These are phyloP conservation scores for Ceryle rudis DNA, from an alignment of 2,797 vertebrate genomes.

Conservation along the genomic window DNA sequence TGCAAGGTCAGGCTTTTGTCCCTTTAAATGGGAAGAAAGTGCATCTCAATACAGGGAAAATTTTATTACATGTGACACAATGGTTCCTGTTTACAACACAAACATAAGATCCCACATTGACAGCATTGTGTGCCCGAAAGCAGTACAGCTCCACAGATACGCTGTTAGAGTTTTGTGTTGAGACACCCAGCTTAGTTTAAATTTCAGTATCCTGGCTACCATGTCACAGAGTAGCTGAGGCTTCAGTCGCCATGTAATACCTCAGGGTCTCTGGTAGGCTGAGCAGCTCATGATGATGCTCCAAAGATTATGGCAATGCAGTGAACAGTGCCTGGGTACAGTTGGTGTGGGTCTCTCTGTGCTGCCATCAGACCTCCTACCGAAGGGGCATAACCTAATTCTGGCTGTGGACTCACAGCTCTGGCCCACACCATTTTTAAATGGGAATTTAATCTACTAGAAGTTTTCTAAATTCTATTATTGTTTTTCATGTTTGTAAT, in stretches of 20 bases:
- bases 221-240: background rate
- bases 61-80: background rate
- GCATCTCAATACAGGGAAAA: constrained; percentile 19
- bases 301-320: background rate
- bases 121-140: background rate
- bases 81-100: background rate
- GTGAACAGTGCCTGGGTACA: background rate
- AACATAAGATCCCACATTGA: background rate
- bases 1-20: constrained; percentile 9
- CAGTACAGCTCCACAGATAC: background rate
- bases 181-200: background rate
- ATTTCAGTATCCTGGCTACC: background rate
- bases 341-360: background rate
- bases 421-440: background rate
- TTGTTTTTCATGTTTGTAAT: background rate
- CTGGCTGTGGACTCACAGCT: background rate
- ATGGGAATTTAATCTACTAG: background rate
- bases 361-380: background rate
- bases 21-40: constrained; percentile 33
- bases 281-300: background rate
- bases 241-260: background rate
- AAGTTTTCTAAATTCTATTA: constrained; percentile 11
- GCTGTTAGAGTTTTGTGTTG: background rate
- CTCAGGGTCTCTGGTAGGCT: background rate
- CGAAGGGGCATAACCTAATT: constrained; percentile 37